A percentile compares a stretch with the other conserved stretches of the same genome.
Evolutionary conservation across 2,888 invertebrate genomes (phyloP).

Genomic region (Seira musarum): DNA sequence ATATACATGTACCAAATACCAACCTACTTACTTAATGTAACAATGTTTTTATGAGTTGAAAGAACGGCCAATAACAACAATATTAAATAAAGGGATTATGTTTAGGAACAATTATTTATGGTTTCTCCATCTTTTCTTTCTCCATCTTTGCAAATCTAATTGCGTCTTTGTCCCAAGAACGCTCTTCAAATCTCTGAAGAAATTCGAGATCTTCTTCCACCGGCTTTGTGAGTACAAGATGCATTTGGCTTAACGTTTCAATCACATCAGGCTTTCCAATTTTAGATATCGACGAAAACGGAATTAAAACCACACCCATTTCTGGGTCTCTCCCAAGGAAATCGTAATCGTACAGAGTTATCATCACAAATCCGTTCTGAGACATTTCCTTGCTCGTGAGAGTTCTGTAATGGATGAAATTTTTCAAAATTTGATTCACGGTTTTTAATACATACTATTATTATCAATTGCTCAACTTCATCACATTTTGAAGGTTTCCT

Average conservation of each 20-base stretch:
- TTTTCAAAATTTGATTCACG: neutral
- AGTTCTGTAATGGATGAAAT: conserved; percentile 12
- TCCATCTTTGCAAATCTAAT: conserved; percentile 72
- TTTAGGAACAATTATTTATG: no score
- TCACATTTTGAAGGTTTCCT: conserved; percentile 77
- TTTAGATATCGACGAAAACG: conserved; percentile 1
- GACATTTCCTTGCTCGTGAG: conserved; percentile 17
- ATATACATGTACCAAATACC: no score
- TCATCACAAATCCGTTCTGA: conserved; percentile 28
- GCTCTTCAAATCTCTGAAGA: conserved; percentile 71
- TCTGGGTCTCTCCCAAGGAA: conserved; percentile 48
- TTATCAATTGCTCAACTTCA: conserved; percentile 66
- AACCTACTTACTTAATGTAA: no score
- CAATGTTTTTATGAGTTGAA: no score
- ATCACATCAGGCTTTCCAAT: neutral
- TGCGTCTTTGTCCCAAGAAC: conserved; percentile 72
- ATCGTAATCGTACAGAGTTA: conserved; percentile 53
- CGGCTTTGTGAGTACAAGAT: conserved; percentile 44
- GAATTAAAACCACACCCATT: conserved; percentile 51
- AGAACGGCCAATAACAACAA: no score
- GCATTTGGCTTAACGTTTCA: conserved; percentile 19
- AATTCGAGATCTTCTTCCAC: conserved; percentile 66
- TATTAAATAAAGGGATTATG: no score
- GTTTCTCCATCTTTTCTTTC: conserved; percentile 39
- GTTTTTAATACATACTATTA: no score